Base-by-base conservation (phyloP, 2,113 vertebrate species). In the Lophura nycthemera region DNA sequence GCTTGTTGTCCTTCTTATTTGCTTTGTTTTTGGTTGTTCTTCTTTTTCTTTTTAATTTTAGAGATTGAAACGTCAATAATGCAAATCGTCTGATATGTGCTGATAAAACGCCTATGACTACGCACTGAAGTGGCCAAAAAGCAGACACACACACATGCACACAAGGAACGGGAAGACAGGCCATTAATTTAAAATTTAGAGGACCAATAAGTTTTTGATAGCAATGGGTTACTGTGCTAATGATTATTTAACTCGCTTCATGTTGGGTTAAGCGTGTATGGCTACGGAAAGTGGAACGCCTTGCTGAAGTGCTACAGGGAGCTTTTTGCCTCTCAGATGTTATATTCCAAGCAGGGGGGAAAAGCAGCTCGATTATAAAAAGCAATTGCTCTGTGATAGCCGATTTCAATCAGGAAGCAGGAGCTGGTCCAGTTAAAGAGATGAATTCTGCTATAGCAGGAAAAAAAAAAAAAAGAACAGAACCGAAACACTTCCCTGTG, bases 121-220 rank as follows among this genome's bases (percentile, higher is more conserved):
- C 43, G 74, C 73, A 89, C 79, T 18, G 61, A 77, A 87, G 57
- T 56, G n/a, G n/a, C 60, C 89, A 61, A 90, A 85, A 96, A 92
- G 27, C 81, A 94, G 87, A 34, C 38, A 43, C 36, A 45, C 32
- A 43, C 25, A 69, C 54, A 87, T 22, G 48, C 50, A 72, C 11
- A 42, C 9, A 25, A 8, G 20, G 78, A 86, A 77, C 16, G 70
- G 78, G 80, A 57, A 96, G 90, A 80, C 59, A 94, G 24, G 67
- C 43, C 70, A 76, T 96, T 96, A 86, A 97, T 96, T 86, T 91
- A 96, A 81, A 88, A 95, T 97, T 94, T 91, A 94, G 90, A 97
- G 88, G 85, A 87, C 61, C 94, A 89, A 93, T 88, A 95, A 92
- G 85, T 88, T 97, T 97, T 96, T 96, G 88, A 96, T 96, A 96